These are phyloP conservation scores for Mus spretus DNA, from an alignment of 2,797 vertebrate genomes.

Conservation along the genomic window DNA sequence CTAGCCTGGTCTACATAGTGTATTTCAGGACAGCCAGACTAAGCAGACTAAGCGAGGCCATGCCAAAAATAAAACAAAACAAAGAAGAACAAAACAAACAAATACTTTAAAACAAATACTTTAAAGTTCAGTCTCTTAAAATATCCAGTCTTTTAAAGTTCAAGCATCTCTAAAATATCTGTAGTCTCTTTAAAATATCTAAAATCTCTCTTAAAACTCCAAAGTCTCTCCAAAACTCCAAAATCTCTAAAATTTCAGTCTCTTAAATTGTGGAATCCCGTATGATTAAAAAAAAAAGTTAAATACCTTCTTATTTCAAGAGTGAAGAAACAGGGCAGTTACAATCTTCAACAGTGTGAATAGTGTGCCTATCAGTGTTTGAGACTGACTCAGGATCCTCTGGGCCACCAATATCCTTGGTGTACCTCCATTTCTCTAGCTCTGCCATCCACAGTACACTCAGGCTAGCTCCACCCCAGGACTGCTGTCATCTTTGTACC, in stretches of 20 bases:
- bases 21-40: neutral
- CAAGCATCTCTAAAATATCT: neutral
- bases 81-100: neutral
- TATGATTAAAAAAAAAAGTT: neutral
- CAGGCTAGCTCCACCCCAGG: neutral
- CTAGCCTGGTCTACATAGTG: neutral
- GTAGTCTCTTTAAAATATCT: neutral
- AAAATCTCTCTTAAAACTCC: neutral
- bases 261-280: neutral
- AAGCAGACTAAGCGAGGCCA: neutral
- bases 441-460: neutral
- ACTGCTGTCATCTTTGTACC: neutral
- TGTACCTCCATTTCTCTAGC: neutral
- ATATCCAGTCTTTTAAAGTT: neutral
- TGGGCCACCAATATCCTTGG: neutral
- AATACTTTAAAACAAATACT: neutral
- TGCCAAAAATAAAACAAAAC: neutral
- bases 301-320: neutral
- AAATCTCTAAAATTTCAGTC: neutral
- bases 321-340: neutral
- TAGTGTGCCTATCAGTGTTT: neutral
- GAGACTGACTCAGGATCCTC: neutral
- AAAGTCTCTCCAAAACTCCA: neutral
- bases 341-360: neutral
- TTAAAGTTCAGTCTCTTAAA: slow-evolving; percentile 8